Evolutionary conservation across 2,888 invertebrate species (phyloP).

Genomic region (Cyrtodaria siliqua): DNA sequence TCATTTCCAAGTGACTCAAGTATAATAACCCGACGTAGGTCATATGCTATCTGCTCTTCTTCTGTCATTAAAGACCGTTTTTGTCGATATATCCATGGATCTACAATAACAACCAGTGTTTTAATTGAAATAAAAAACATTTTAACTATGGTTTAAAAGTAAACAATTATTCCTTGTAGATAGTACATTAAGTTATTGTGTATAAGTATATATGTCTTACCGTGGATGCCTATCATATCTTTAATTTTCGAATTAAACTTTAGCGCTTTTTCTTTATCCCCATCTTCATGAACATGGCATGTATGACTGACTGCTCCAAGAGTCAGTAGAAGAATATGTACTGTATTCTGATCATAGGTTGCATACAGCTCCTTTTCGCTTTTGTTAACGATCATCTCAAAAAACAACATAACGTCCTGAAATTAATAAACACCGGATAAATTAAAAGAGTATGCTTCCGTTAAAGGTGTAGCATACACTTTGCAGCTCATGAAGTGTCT

Average conservation of each 20-base stretch:
- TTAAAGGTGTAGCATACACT: too few relatives aligned
- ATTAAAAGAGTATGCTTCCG: too few relatives aligned
- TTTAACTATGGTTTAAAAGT: too few relatives aligned
- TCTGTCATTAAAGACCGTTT: constrained; percentile 67
- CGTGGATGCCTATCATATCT: constrained; percentile 5
- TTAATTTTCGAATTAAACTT: constrained; percentile 53
- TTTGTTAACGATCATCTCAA: not conserved
- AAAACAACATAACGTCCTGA: not conserved
- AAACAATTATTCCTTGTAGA: too few relatives aligned
- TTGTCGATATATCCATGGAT: constrained; percentile 68
- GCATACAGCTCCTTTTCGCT: not conserved
- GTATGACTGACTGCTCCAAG: constrained; percentile 60
- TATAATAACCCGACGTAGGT: constrained; percentile 64
- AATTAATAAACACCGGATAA: too few relatives aligned
- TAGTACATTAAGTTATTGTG: too few relatives aligned
- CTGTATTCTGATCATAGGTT: constrained; percentile 34
- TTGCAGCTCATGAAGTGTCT: too few relatives aligned
- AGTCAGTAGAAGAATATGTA: constrained; percentile 58
- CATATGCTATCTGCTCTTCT: constrained; percentile 51
- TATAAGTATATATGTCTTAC: too few relatives aligned
- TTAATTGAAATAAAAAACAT: too few relatives aligned
- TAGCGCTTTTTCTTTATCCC: constrained; percentile 37
- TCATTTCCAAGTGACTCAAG: constrained; percentile 76
- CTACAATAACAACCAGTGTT: too few relatives aligned
- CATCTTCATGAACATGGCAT: constrained; percentile 34